Evolutionary conservation across 2,888 invertebrate genomes (phyloP).

Genomic region (Tridacna crocea): DNA sequence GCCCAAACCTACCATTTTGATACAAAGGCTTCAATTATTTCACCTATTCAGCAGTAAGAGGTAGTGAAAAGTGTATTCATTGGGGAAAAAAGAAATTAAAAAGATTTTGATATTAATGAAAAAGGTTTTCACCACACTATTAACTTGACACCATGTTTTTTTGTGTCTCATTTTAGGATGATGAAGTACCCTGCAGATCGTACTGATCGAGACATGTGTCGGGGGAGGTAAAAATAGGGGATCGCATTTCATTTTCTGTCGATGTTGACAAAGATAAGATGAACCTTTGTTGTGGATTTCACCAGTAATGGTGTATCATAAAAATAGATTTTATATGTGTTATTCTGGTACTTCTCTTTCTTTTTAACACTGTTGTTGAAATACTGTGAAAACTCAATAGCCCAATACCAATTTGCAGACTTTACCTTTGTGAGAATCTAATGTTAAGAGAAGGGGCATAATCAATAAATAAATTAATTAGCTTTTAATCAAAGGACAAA

Average conservation of each 20-base stretch:
- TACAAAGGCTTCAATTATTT: neutral
- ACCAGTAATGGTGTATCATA: neutral
- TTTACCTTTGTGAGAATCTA: too few relatives aligned
- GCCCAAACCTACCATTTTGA: neutral
- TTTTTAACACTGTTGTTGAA: too few relatives aligned
- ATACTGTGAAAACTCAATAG: too few relatives aligned
- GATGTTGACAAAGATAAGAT: constrained; percentile 19
- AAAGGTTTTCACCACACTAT: neutral
- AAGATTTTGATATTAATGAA: neutral
- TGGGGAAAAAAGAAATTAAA: neutral
- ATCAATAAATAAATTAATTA: neutral
- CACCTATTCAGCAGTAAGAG: neutral
- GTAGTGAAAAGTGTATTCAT: too few relatives aligned
- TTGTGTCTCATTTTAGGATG: constrained; percentile 11
- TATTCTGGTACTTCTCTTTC: too few relatives aligned
- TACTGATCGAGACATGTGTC: constrained; percentile 19
- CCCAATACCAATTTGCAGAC: too few relatives aligned
- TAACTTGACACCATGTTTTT: constrained; percentile 18
- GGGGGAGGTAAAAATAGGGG: constrained; percentile 14
- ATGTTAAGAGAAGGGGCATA: too few relatives aligned
- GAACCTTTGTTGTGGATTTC: constrained; percentile 11
- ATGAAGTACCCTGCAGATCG: constrained; percentile 22
- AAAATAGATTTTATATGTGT: too few relatives aligned
- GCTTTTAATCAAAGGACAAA: neutral
- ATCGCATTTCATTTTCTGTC: neutral